Percentiles rank a stretch among this genome's conserved stretches.
These are phyloP conservation scores for Aphelenchoides besseyi DNA, from an alignment of 1,140 invertebrate genomes.

Conservation along the genomic window DNA sequence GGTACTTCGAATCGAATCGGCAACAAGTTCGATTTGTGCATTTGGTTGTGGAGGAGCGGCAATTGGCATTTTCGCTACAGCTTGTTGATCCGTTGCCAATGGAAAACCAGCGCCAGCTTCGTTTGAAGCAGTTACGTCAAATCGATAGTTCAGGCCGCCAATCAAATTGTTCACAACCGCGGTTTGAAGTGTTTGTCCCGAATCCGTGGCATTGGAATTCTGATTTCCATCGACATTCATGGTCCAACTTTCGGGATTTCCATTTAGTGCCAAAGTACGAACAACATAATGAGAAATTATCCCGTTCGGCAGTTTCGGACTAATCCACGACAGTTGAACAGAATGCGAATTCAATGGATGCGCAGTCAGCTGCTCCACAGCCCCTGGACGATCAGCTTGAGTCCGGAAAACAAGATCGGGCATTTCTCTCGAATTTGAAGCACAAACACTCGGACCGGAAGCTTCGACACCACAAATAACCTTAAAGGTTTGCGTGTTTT, in stretches of 20 bases:
- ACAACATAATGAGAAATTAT: slow-evolving; percentile 23
- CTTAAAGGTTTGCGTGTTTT: too few relatives aligned
- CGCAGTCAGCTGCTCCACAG: slow-evolving; percentile 43
- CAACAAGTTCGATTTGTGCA: slow-evolving; percentile 38
- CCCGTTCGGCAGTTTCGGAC: slow-evolving; percentile 53
- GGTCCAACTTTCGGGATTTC: slow-evolving; percentile 36
- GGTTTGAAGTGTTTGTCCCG: not conserved
- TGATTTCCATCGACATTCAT: slow-evolving; percentile 36
- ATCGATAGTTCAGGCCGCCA: slow-evolving; percentile 50
- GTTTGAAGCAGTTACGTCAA: slow-evolving; percentile 52
- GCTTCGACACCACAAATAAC: slow-evolving; percentile 46
- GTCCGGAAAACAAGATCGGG: slow-evolving; percentile 5
- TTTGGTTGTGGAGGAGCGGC: slow-evolving; percentile 51
- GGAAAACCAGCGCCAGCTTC: slow-evolving; percentile 51
- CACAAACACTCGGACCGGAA: slow-evolving; percentile 10
- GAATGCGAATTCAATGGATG: slow-evolving; percentile 56
- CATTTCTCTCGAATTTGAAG: slow-evolving; percentile 19
- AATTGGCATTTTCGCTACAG: slow-evolving; percentile 43
- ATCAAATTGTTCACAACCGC: slow-evolving; percentile 51
- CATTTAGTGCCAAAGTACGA: not conserved
- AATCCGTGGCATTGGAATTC: slow-evolving; percentile 7
- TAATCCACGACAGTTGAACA: slow-evolving; percentile 50
- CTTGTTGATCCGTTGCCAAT: slow-evolving; percentile 14
- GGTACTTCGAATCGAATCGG: slow-evolving; percentile 37
- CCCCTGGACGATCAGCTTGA: slow-evolving; percentile 36